Evolutionary conservation across 2,888 invertebrate genomes (phyloP).

Genomic region (Drosophila tripunctata): DNA sequence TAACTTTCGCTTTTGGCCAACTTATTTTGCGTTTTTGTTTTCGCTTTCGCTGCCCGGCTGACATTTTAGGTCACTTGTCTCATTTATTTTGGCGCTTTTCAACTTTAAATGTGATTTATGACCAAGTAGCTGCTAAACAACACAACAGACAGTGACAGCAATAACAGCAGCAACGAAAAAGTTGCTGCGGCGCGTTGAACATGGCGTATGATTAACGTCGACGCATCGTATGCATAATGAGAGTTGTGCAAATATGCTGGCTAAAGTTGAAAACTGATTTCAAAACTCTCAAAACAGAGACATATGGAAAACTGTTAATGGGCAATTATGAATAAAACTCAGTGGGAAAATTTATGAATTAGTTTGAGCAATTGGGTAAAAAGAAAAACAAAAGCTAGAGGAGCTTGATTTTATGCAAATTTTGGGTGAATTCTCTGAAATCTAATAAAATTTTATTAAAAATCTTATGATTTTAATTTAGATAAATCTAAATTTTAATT

Average conservation of each 20-base stretch:
- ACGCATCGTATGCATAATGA: conserved; percentile 68
- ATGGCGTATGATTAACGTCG: conserved; percentile 77
- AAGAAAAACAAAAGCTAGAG: neutral
- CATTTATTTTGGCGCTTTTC: conserved; percentile 68
- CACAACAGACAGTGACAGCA: neutral
- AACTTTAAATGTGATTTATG: conserved; percentile 72
- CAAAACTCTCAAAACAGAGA: neutral
- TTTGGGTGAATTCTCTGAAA: too few relatives aligned
- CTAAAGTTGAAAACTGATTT: neutral
- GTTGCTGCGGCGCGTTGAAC: conserved; percentile 55
- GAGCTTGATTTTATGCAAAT: neutral
- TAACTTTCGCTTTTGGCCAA: conserved; percentile 50
- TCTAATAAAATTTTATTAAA: too few relatives aligned
- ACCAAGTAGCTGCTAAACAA: conserved; percentile 37
- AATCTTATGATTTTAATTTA: too few relatives aligned
- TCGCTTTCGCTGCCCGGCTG: conserved; percentile 53
- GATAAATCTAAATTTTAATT: too few relatives aligned
- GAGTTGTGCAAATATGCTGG: conserved; percentile 12
- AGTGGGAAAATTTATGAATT: conserved; percentile 20
- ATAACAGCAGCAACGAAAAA: neutral
- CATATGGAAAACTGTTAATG: conserved; percentile 19
- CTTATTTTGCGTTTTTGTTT: conserved; percentile 45
- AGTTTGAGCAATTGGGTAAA: neutral
- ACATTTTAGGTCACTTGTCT: conserved; percentile 75
- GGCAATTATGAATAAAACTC: conserved; percentile 44